phyloP scores from a whole-genome alignment of 2,797 vertebrate genomes.

The Acanthurus leucopareius region DNA sequence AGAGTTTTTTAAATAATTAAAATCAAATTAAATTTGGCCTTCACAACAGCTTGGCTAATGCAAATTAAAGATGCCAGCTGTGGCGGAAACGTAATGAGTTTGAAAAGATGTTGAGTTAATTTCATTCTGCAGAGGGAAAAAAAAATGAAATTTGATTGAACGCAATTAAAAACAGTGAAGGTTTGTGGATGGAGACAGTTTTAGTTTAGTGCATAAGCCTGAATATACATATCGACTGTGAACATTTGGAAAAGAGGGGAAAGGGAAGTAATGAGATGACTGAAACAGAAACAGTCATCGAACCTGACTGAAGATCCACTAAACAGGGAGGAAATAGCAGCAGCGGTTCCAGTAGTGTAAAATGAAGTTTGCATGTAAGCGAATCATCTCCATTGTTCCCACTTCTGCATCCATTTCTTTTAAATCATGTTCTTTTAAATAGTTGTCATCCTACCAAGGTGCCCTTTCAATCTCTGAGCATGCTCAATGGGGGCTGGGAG shows the following conservation, averaged over 20 bases:
- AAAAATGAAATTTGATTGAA: slow-evolving; percentile 60
- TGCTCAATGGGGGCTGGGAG: slow-evolving; percentile 82
- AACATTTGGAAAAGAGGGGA: slow-evolving; percentile 14
- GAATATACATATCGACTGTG: slow-evolving; percentile 45
- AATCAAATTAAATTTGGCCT: slow-evolving; percentile 88
- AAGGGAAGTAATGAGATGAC: slow-evolving; percentile 17
- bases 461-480: slow-evolving; percentile 87
- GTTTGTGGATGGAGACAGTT: slow-evolving; percentile 49
- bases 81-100: slow-evolving; percentile 84
- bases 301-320: slow-evolving; percentile 11
- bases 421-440: slow-evolving; percentile 20
- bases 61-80: slow-evolving; percentile 86
- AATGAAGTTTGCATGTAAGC: slow-evolving; percentile 60
- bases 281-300: slow-evolving; percentile 20
- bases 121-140: slow-evolving; percentile 65
- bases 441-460: slow-evolving; percentile 76
- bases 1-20: slow-evolving; percentile 86
- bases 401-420: slow-evolving; percentile 60
- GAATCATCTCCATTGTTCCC: slow-evolving; percentile 64
- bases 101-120: slow-evolving; percentile 76
- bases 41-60: slow-evolving; percentile 85
- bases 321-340: slow-evolving; percentile 29
- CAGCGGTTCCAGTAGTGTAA: slow-evolving; percentile 40
- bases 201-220: slow-evolving; percentile 33
- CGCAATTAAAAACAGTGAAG: slow-evolving; percentile 47